These are phyloP conservation scores for Trichonephila clavipes DNA, from an alignment of 1,140 invertebrate species.

Conservation along the genomic window DNA sequence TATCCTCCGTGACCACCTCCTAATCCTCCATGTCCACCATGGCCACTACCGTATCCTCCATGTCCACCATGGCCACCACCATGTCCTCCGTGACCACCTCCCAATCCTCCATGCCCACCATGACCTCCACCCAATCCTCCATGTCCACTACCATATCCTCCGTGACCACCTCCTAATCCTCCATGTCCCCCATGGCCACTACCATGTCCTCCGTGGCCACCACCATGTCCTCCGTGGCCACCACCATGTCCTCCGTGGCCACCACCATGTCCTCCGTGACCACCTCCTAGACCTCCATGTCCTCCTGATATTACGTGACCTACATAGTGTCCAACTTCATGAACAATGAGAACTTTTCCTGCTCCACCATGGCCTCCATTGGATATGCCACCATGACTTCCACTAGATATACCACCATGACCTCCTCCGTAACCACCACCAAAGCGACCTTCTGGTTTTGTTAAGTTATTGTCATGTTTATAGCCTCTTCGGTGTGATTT, in stretches of 20 bases:
- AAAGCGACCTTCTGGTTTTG: neutral
- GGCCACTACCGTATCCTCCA: neutral
- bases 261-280: neutral
- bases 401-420: constrained; percentile 11
- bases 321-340: constrained; percentile 64
- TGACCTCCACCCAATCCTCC: constrained; percentile 12
- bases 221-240: neutral
- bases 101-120: neutral
- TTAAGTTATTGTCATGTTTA: neutral
- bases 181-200: neutral
- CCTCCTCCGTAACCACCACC: neutral
- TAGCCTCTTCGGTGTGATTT: neutral
- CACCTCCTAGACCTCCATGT: constrained; percentile 8
- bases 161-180: constrained; percentile 19
- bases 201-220: neutral
- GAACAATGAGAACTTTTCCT: constrained; percentile 71
- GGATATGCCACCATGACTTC: neutral
- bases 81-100: neutral
- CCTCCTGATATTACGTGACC: constrained; percentile 46
- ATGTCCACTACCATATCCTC: neutral
- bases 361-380: constrained; percentile 19
- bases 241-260: constrained; percentile 27
- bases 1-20: neutral
- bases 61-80: constrained; percentile 23
- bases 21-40: no score